Percentiles rank a stretch among this genome's conserved stretches.
phyloP scores from a whole-genome alignment of 1,140 invertebrate species.

The Chironomus tepperi region DNA sequence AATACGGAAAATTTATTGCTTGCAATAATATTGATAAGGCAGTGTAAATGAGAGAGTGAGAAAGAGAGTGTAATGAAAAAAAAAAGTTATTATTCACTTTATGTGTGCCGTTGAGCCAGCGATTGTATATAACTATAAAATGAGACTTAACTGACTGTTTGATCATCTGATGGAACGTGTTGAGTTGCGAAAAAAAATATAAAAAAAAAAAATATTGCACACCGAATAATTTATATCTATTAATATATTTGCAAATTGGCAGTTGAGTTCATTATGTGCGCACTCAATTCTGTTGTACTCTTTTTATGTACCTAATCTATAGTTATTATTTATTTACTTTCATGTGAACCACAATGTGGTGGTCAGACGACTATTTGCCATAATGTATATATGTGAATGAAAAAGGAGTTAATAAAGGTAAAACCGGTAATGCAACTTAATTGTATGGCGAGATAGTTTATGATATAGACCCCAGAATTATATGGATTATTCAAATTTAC shows the following conservation, averaged over 20 bases:
- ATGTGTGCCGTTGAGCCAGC: neutral
- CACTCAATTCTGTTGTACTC: too few species aligned
- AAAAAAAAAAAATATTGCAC: too few species aligned
- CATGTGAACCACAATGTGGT: too few species aligned
- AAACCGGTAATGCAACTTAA: too few species aligned
- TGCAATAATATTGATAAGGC: slow-evolving; percentile 7
- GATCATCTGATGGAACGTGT: slow-evolving; percentile 5
- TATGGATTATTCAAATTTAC: too few species aligned
- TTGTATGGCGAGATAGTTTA: too few species aligned
- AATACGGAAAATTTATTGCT: slow-evolving; percentile 3
- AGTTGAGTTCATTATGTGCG: neutral
- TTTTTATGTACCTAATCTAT: too few species aligned
- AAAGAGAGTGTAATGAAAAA: neutral
- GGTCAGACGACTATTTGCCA: too few species aligned
- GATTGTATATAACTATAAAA: neutral
- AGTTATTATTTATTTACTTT: too few species aligned
- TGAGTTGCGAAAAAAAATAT: slow-evolving; percentile 12
- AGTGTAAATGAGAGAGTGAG: neutral
- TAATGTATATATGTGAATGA: too few species aligned
- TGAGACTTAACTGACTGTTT: neutral
- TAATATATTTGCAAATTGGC: neutral
- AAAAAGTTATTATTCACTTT: neutral
- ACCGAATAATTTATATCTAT: neutral
- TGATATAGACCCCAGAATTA: too few species aligned
- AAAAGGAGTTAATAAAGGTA: too few species aligned